Conservation (phyloP, 37 sponge, comb jelly and placozoan genomes). For the Diacarnus erythraeanus region DNA sequence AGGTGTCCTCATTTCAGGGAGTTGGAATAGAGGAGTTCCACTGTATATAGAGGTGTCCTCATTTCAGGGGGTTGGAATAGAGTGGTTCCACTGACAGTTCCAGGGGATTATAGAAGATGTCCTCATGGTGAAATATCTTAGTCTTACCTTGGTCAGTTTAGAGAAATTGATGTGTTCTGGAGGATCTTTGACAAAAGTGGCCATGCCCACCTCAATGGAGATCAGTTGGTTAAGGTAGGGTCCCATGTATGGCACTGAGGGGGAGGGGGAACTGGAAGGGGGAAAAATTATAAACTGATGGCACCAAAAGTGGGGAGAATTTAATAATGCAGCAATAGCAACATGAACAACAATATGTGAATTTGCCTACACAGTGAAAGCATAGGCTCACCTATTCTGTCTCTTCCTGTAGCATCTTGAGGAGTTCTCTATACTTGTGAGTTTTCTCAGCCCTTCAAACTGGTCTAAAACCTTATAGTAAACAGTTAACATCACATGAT, state of each 20-base stretch:
- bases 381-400: slow-evolving; percentile 37
- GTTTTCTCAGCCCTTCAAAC: slow-evolving; percentile 20
- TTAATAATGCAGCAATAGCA: background rate
- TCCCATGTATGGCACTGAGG: slow-evolving; percentile 69
- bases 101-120: too few species aligned
- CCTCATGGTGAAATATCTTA: too few species aligned
- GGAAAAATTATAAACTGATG: background rate
- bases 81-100: too few species aligned
- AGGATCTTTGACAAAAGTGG: slow-evolving; percentile 58
- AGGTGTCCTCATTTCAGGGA: too few species aligned
- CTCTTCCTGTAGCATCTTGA: slow-evolving; percentile 33
- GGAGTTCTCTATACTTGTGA: slow-evolving; percentile 24
- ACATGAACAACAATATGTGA: background rate
- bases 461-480: slow-evolving; percentile 26
- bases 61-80: too few species aligned
- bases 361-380: too few species aligned
- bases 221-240: slow-evolving; percentile 69
- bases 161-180: slow-evolving; percentile 72
- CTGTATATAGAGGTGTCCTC: too few species aligned
- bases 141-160: slow-evolving; percentile 64
- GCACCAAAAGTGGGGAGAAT: background rate
- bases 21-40: too few species aligned
- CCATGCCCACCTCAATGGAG: slow-evolving; percentile 68
- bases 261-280: slow-evolving; percentile 44
- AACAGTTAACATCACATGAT: too few species aligned